Evolutionary conservation across 30 jellyfish, hydroid and myxozoan genomes (phyloP), one percentile per base, ranked within the genome.

Genomic region (Sanderia malayensis): DNA sequence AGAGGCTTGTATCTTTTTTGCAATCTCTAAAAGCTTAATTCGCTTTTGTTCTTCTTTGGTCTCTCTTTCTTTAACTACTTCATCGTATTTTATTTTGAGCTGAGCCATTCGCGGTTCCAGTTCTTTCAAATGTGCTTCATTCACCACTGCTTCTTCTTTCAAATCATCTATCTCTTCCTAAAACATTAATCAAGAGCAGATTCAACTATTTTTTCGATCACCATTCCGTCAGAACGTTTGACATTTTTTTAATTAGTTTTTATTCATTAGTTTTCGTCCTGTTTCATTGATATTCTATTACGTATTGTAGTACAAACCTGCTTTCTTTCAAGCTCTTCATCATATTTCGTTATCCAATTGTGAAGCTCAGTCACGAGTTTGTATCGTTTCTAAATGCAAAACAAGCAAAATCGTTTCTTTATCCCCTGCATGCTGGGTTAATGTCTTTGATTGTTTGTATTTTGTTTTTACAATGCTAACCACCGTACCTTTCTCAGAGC

Each of bases 271-370:
- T n/a, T n/a, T n/a, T n/a, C n/a, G n/a, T n/a, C n/a, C n/a, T n/a
- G n/a, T n/a, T n/a, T n/a, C n/a, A n/a, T n/a, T n/a, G n/a, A n/a
- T n/a, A n/a, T n/a, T n/a, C n/a, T n/a, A n/a, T n/a, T n/a, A n/a
- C n/a, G n/a, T n/a, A n/a, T n/a, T n/a, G n/a, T n/a, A n/a, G n/a
- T n/a, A n/a, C n/a, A n/a, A n/a, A 78, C 96, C 94, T 86, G 96
- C 13, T 80, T 68, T 61, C 67, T 17, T 24, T 74, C 93, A 61
- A 86, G 46, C 21, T 69, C 88, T n/a, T 72, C 68, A 55, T 86
- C 96, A 57, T 78, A 86, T 41, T 77, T 86, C 27, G 77, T 13
- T 20, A 86, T 37, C 93, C 89, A 86, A 67, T 80, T 80, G 34
- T 69, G 85, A 37, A 86, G 27, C 61, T 86, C 96, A 1, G 92